Percentiles rank a stretch among this genome's conserved stretches.
phyloP scores from a whole-genome alignment of 1,140 invertebrate genomes.

The Dreissena polymorpha region DNA sequence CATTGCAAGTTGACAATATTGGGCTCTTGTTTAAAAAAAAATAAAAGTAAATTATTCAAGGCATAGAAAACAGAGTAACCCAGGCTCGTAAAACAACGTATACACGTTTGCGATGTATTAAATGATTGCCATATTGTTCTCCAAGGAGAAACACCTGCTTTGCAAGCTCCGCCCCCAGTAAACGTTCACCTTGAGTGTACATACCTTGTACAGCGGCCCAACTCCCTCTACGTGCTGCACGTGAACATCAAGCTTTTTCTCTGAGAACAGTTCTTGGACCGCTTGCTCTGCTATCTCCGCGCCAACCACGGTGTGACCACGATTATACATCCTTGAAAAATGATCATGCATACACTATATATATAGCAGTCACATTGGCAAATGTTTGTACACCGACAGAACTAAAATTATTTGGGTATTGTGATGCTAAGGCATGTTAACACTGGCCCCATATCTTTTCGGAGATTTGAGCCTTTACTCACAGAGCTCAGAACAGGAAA shows the following conservation, averaged over 20 bases:
- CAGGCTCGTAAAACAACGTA: no score
- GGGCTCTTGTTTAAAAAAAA: no score
- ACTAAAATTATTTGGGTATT: not conserved
- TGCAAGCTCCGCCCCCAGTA: not conserved
- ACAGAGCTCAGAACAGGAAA: not conserved
- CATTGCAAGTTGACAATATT: no score
- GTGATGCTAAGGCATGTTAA: not conserved
- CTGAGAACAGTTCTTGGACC: conserved; percentile 27
- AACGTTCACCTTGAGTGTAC: not conserved
- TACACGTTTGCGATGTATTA: no score
- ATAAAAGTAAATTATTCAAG: no score
- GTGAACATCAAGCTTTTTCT: conserved; percentile 12
- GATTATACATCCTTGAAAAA: conserved; percentile 36
- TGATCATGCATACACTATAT: not conserved
- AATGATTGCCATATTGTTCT: not conserved
- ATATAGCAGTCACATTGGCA: not conserved
- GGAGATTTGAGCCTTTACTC: not conserved
- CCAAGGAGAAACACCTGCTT: not conserved
- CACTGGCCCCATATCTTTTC: no score
- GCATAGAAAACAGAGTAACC: no score
- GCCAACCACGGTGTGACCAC: conserved; percentile 27
- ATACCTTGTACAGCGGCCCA: conserved; percentile 28
- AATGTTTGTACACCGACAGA: not conserved
- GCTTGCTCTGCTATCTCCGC: conserved; percentile 32
- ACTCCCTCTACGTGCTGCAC: conserved; percentile 7